Evolutionary conservation across 2,797 vertebrate genomes (phyloP), one percentile per base, ranked within the genome.

Genomic region (Myotis myotis): DNA sequence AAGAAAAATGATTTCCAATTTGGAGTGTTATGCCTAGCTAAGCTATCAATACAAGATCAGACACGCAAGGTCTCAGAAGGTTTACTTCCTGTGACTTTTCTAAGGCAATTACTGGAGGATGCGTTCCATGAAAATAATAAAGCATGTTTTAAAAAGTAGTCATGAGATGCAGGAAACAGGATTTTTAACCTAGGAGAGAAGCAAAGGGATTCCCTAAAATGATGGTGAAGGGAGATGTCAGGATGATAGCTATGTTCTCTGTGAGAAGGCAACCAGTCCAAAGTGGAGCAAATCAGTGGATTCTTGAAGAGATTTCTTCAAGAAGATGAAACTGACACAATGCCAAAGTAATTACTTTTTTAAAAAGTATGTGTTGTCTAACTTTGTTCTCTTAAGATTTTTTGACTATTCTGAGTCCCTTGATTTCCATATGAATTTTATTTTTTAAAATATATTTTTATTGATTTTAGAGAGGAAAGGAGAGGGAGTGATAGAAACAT

Each of bases 11-110:
- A 74, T 75, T 93, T 94, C 38, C 30, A 84, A 81, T n/a, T 36
- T 36, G n/a, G 13, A 92, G 33, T 72, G 15, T 87, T 94, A 83
- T 94, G 89, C 87, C 71, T 89, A 91, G 80, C 89, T 91, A 93
- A 96, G 36, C 13, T 95, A 79, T 62, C 62, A 60, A 49, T 64
- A 60, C 49, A 91, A 89, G n/a, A n/a, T 74, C 41, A 62, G 75
- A 8, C 55, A 89, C 8, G 12, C 57, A 71, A 64, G n/a, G 30
- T 60, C 64, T 95, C 76, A 89, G 93, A 87, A 66, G 80, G 22
- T 36, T 89, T 87, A 47, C 57, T 55, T 93, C 38, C n/a, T 33
- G 47, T 76, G 83, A 91, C 19, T 41, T 94, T 95, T 87, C 57
- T 89, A 76, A 76, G 49, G 28, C 49, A 93, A 25, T 68, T 78